Conservation (phyloP, 2,888 invertebrate species). For the Scaptomyza tumidula region DNA sequence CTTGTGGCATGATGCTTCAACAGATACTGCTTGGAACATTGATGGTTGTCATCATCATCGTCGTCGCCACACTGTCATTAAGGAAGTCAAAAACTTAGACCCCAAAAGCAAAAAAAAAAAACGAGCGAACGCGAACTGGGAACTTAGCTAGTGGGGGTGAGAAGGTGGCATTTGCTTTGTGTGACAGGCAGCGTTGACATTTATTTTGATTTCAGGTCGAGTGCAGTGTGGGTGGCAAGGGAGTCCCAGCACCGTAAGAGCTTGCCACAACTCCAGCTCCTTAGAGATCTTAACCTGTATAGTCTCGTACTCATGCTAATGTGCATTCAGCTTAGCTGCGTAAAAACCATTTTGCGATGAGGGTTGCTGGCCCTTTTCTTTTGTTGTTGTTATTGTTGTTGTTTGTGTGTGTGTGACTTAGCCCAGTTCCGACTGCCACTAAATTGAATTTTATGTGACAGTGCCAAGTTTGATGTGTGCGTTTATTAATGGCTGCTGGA, state of each 20-base stretch:
- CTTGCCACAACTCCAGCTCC: slow-evolving; percentile 32
- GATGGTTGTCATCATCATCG: slow-evolving; percentile 52
- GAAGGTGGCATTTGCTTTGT: slow-evolving; percentile 48
- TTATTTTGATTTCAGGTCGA: slow-evolving; percentile 78
- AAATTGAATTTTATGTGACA: slow-evolving; percentile 79
- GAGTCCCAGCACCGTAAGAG: slow-evolving; percentile 40
- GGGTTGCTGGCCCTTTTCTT: slow-evolving; percentile 63
- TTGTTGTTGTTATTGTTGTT: neutral
- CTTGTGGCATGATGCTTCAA: slow-evolving; percentile 35
- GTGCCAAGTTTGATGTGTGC: slow-evolving; percentile 72
- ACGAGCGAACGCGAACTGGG: slow-evolving; percentile 6
- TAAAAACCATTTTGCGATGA: slow-evolving; percentile 41
- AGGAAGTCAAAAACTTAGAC: slow-evolving; percentile 79
- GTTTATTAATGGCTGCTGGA: slow-evolving; percentile 70
- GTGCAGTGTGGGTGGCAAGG: slow-evolving; percentile 56
- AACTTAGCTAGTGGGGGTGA: neutral
- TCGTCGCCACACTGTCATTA: slow-evolving; percentile 71
- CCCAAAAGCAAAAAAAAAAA: slow-evolving; percentile 40
- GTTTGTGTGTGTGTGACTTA: slow-evolving; percentile 11
- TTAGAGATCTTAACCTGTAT: slow-evolving; percentile 46
- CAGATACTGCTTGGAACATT: slow-evolving; percentile 34
- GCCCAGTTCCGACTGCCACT: slow-evolving; percentile 49
- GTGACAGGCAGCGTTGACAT: slow-evolving; percentile 75
- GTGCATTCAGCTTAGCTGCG: slow-evolving; percentile 69
- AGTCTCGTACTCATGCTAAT: slow-evolving; percentile 65